A percentile compares a stretch with the other conserved stretches of the same genome.
These are phyloP conservation scores for Pentamera pediparva DNA, from an alignment of 53 echinoderm and acorn worm genomes.

Conservation along the genomic window DNA sequence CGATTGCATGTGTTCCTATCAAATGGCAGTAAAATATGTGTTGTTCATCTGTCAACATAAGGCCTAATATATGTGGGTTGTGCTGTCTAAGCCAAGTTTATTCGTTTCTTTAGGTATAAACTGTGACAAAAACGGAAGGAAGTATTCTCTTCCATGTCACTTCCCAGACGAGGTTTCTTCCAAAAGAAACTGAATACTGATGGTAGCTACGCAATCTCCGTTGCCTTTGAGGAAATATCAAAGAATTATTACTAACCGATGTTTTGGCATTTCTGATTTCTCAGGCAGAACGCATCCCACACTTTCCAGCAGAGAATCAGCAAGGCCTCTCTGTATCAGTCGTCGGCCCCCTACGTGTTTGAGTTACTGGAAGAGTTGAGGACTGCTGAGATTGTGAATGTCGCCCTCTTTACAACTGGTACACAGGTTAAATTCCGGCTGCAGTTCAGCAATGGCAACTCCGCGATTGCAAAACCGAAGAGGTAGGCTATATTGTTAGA, in stretches of 20 bases:
- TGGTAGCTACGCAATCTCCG: background rate
- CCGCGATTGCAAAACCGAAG: slow-evolving; percentile 74
- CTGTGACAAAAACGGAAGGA: too few species aligned
- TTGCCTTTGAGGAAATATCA: background rate
- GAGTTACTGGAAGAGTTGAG: slow-evolving; percentile 49
- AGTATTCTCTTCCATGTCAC: too few species aligned
- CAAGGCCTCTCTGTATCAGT: slow-evolving; percentile 56
- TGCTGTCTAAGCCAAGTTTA: too few species aligned
- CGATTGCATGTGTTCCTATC: too few species aligned
- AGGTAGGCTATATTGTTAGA: slow-evolving; percentile 27
- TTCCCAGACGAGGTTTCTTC: too few species aligned
- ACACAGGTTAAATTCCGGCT: slow-evolving; percentile 72
- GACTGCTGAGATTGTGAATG: slow-evolving; percentile 32
- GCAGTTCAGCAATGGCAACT: slow-evolving; percentile 67
- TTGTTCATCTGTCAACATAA: too few species aligned
- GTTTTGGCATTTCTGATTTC: background rate
- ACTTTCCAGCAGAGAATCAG: slow-evolving; percentile 57
- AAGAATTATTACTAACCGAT: background rate
- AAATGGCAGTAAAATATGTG: too few species aligned
- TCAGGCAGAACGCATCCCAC: slow-evolving; percentile 26
- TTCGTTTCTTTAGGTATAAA: too few species aligned
- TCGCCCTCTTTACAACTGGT: slow-evolving; percentile 55
- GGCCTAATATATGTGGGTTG: too few species aligned
- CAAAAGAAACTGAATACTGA: too few species aligned
- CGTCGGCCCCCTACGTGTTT: slow-evolving; percentile 54